Base-by-base conservation (phyloP, 2,113 vertebrate genomes). In the Marcusenius ussheri region DNA sequence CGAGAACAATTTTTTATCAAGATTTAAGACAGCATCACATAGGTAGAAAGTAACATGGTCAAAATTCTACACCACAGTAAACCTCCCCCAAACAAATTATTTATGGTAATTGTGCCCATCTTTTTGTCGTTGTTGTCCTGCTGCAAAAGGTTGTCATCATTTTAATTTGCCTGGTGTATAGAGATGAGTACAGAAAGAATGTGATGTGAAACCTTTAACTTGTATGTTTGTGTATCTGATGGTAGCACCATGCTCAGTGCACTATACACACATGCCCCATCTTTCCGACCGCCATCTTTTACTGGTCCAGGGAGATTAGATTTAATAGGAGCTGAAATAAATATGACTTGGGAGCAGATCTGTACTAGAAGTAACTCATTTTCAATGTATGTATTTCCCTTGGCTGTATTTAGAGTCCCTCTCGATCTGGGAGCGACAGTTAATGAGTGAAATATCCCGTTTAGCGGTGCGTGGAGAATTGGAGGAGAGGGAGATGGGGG, bases 391-490 rank as follows among this genome's bases (percentile, higher is more conserved):
- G 74, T 6, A 80, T 80, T 80, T 84, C 83, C 83, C 83, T 13
- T 84, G 19, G 45, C 83, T 47, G 83, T 45, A 47, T 84, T 24
- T 84, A 19, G 45, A 84, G 46, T 94, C 93, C 92, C 92, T 93
- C 95, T 93, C 94, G 94, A 95, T 93, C 94, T 88, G 62, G 45
- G 85, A 51, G 17, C 50, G n/a, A 49, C 90, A 91, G 93, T 93
- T 96, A 96, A 96, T 95, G 95, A 96, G 95, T 94, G 95, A 93
- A 93, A 95, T 96, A 95, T 95, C 95, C 89, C 91, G 94, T 94
- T 94, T 92, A 95, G 94, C 93, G 88, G 88, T 94, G 94, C 94
- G 94, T 94, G 92, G 94, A 91, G 92, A 94, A 95, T 91, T 90
- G 91, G 90, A 93, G 93, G 90, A 94, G 91, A 90, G 91, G 91